These are phyloP conservation scores for Tupiocoris notatus DNA, from an alignment of 2,888 invertebrate species.

Conservation along the genomic window DNA sequence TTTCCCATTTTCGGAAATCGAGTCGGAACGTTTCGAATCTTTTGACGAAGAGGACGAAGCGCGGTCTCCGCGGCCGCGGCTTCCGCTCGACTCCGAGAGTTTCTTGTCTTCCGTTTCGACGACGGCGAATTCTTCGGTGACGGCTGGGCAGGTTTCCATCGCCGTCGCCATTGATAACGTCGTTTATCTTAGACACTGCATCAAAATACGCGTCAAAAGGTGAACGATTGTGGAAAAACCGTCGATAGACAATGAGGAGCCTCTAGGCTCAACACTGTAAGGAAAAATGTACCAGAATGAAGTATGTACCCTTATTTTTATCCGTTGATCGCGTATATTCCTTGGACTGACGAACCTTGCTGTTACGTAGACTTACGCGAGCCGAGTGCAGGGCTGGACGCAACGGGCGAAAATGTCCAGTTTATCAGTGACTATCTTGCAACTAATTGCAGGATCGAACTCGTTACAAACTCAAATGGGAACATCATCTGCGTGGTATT, in stretches of 20 bases:
- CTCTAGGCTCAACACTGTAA: too few species aligned
- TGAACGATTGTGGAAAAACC: too few species aligned
- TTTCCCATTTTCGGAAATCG: conserved; percentile 41
- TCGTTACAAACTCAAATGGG: neutral
- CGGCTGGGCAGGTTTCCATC: neutral
- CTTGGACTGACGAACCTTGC: neutral
- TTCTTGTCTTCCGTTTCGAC: neutral
- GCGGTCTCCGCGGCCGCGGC: neutral
- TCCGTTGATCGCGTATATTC: too few species aligned
- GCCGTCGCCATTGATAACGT: neutral
- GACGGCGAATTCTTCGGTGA: neutral
- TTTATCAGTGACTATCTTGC: neutral
- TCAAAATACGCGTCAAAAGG: too few species aligned
- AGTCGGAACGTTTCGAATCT: conserved; percentile 8
- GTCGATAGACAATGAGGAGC: too few species aligned
- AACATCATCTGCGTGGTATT: neutral
- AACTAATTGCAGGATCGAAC: neutral
- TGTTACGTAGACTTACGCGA: neutral
- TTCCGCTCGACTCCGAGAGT: neutral
- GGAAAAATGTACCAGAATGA: too few species aligned
- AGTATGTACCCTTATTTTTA: too few species aligned
- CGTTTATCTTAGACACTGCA: too few species aligned
- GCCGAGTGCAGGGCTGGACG: neutral
- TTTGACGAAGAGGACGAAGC: neutral
- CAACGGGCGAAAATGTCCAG: neutral